Conservation (phyloP, 2,113 vertebrate genomes). For the Gambusia holbrooki region DNA sequence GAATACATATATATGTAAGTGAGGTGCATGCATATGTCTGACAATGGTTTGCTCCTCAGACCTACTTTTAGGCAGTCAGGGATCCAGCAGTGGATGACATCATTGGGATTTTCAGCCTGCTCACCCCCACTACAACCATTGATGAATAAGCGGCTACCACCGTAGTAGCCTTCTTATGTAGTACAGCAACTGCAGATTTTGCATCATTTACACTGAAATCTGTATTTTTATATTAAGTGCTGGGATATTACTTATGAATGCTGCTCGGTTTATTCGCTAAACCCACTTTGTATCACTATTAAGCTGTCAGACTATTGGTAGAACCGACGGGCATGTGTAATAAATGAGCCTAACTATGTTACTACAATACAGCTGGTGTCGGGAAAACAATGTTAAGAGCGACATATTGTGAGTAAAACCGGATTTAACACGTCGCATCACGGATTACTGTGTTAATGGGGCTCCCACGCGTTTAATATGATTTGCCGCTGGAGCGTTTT, state of each 20-base stretch:
- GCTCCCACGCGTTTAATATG: conserved; percentile 14
- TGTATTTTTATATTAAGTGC: neutral
- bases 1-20: neutral
- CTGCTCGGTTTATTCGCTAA: conserved; percentile 16
- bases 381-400: neutral
- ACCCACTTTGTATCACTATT: conserved; percentile 57
- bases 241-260: neutral
- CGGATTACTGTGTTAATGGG: conserved; percentile 12
- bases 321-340: neutral
- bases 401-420: conserved; percentile 6
- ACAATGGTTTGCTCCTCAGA: conserved; percentile 22
- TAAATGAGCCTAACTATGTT: neutral
- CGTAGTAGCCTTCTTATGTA: conserved; percentile 46
- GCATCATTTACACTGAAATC: conserved; percentile 12
- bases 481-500: neutral
- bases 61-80: conserved; percentile 62
- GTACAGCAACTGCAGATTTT: neutral
- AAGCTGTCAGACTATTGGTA: neutral
- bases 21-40: conserved; percentile 26
- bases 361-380: neutral
- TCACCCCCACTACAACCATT: conserved; percentile 71
- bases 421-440: conserved; percentile 18
- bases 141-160: conserved; percentile 68
- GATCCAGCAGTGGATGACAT: conserved; percentile 77
- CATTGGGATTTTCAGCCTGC: conserved; percentile 72